Base-by-base conservation (phyloP, 2,113 vertebrate species). In the Theristicus caerulescens region DNA sequence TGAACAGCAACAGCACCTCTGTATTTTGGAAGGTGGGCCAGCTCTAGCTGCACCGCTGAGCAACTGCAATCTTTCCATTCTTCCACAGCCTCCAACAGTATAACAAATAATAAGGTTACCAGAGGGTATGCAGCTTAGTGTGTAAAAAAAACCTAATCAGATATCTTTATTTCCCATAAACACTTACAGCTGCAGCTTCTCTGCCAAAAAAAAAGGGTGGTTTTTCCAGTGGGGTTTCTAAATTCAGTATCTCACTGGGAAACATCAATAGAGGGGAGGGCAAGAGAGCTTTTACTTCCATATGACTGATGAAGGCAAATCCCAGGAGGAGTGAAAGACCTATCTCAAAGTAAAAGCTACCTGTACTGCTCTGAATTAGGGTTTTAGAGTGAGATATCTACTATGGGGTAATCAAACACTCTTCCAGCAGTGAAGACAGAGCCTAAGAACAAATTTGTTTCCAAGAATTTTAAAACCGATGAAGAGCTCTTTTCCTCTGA, bases 141-240 rank as follows among this genome's bases (percentile, higher is more conserved):
- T 81, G 70, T 54, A 78, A 94, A 83, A 77, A 87, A 80, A 66
- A 0, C 5, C 89, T 84, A 88, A 85, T 92, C 82, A 93, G 61
- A 73, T 86, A 87, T 88, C 69, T 95, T 69, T 80, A 70, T 82
- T 96, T 96, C 92, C 66, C 74, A 94, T 80, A 87, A 92, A 90
- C 72, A 93, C 85, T 94, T 83, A 95, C 59, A 94, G 67, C 86
- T 94, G 58, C 46, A 74, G 76, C 85, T 93, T 78, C 49, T 82
- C 80, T 84, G 72, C 46, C 86, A 88, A 26, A 64, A 88, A 81
- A 51, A 77, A 73, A 55, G 34, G 25, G 34, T 70, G 15, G 0
- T 77, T 92, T 92, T 76, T 89, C 93, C 76, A 77, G 25, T 17
- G 14, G 16, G 17, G 7, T 88, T 93, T 79, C 82, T 96, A 95